phyloP scores from a whole-genome alignment of 2,888 invertebrate genomes.

The Troglohyphantes excavatus region DNA sequence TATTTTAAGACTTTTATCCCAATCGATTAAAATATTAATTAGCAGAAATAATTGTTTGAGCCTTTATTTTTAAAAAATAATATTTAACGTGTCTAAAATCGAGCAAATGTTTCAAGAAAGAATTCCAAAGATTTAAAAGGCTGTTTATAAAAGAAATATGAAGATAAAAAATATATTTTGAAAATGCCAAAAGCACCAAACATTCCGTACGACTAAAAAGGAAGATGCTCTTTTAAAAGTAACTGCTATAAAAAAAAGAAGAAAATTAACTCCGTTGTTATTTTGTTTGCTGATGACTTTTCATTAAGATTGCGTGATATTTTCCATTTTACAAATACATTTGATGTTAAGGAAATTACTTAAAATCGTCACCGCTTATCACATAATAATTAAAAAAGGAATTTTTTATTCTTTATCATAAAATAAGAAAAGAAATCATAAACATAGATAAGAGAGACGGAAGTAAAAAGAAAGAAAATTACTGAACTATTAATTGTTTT shows the following conservation, averaged over 20 bases:
- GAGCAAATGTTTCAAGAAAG: slow-evolving; percentile 2
- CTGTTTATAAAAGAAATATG: background rate
- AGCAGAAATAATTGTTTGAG: background rate
- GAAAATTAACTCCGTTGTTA: background rate
- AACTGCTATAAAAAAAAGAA: slow-evolving; percentile 37
- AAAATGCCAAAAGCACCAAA: slow-evolving; percentile 4
- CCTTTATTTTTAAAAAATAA: slow-evolving; percentile 4
- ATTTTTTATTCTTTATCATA: background rate
- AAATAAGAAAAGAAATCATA: background rate
- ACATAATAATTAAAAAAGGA: slow-evolving; percentile 39
- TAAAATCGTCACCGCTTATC: slow-evolving; percentile 30
- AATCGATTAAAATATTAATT: slow-evolving; percentile 42
- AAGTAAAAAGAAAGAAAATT: background rate
- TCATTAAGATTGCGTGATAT: slow-evolving; percentile 23
- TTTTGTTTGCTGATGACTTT: slow-evolving; percentile 26
- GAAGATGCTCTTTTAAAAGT: slow-evolving; percentile 17
- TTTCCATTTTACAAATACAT: slow-evolving; percentile 25
- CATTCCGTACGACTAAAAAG: slow-evolving; percentile 19
- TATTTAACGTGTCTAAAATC: background rate
- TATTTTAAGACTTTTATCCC: background rate
- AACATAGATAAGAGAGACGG: background rate
- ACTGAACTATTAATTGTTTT: background rate
- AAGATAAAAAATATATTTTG: slow-evolving; percentile 8
- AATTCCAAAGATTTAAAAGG: slow-evolving; percentile 45
- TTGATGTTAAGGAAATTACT: slow-evolving; percentile 35